Conservation (phyloP, 2,888 invertebrate species). For the Camptogramma bilineatum region DNA sequence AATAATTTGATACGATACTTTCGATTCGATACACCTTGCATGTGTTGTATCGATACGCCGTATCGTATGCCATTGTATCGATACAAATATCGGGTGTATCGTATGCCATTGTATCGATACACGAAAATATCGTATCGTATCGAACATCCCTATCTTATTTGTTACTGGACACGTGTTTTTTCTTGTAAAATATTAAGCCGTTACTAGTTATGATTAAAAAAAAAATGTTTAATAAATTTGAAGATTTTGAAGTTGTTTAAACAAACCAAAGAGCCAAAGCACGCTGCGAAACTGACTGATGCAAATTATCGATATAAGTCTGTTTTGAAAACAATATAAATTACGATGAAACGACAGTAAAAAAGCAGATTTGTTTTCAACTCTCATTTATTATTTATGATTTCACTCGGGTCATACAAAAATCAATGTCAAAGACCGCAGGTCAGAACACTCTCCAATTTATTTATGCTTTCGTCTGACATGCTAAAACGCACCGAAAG, state of each 20-base stretch:
- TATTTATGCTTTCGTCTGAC: constrained; percentile 16
- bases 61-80: no score
- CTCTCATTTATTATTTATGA: not conserved
- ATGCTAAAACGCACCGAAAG: constrained; percentile 21
- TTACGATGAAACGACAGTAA: not conserved
- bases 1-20: no score
- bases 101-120: no score
- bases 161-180: not conserved
- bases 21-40: no score
- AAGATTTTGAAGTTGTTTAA: not conserved
- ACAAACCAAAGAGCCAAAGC: not conserved
- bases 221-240: not conserved
- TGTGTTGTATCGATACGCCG: no score
- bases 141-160: no score
- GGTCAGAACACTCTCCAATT: constrained; percentile 7
- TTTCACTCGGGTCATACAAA: constrained; percentile 5
- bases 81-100: no score
- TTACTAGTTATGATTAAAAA: not conserved
- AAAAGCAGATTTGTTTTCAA: not conserved
- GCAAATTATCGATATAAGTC: not conserved
- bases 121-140: no score
- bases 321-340: not conserved
- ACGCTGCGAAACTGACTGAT: not conserved
- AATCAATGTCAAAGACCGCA: constrained; percentile 7
- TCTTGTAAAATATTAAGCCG: not conserved